A percentile compares a stretch with the other conserved stretches of the same genome.
Conservation (phyloP, 2,113 vertebrate species). For the Xiphophorus couchianus region DNA sequence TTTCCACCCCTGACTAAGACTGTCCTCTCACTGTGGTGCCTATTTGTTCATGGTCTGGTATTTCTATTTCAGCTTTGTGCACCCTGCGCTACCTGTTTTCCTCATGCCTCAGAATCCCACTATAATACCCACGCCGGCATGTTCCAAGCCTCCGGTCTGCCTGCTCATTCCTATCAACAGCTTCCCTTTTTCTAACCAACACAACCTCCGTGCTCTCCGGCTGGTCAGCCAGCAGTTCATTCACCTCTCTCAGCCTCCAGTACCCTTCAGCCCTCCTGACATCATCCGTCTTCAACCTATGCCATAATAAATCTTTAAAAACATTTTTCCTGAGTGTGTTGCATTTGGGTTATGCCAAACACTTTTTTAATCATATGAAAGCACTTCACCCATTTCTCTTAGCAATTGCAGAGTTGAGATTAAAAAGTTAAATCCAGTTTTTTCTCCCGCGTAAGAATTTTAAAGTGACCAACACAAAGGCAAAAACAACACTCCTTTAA, state of each 20-base stretch:
- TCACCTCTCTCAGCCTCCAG: slow-evolving; percentile 6
- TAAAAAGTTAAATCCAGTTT: slow-evolving; percentile 7
- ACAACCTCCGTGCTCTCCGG: background rate
- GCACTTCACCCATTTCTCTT: background rate
- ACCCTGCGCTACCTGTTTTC: background rate
- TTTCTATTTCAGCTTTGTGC: background rate
- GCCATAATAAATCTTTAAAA: slow-evolving; percentile 12
- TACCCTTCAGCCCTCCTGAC: slow-evolving; percentile 8
- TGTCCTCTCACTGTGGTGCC: background rate
- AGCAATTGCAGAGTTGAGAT: slow-evolving; percentile 20
- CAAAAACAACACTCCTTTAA: background rate
- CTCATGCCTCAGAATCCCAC: background rate
- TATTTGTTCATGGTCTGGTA: slow-evolving; percentile 1
- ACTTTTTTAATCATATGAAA: slow-evolving; percentile 8
- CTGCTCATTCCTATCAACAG: slow-evolving; percentile 6
- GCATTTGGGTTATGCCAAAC: slow-evolving; percentile 4
- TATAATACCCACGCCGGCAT: background rate
- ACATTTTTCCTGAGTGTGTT: background rate
- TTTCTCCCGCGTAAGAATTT: background rate
- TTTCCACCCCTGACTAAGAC: background rate
- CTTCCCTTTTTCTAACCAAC: background rate
- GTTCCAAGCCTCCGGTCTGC: background rate
- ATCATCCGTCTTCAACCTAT: background rate
- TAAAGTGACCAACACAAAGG: background rate
- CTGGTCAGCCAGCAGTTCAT: slow-evolving; percentile 2